A percentile compares a stretch with the other conserved stretches of the same genome.
These are phyloP conservation scores for Montipora capricornis DNA, from an alignment of 64 coral and sea anemone genomes.

Conservation along the genomic window DNA sequence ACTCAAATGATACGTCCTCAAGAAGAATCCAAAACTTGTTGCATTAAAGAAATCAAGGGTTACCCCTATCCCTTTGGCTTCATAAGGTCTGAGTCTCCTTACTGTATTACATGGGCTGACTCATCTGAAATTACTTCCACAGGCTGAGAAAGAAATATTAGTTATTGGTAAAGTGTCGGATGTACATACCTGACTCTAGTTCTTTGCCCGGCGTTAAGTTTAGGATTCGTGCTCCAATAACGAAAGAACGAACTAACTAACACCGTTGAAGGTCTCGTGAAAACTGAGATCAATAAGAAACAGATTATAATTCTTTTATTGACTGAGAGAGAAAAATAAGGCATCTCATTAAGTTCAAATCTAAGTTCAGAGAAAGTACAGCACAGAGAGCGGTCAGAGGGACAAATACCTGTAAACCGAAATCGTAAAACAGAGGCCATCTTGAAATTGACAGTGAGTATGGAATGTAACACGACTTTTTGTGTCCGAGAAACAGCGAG, in stretches of 20 bases:
- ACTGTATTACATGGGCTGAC: too few relatives aligned
- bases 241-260: constrained; percentile 15
- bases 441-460: background rate
- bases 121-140: too few relatives aligned
- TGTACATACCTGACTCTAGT: constrained; percentile 79
- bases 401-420: background rate
- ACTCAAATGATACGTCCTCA: too few relatives aligned
- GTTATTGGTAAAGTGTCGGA: background rate
- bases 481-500: background rate
- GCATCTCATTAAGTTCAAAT: too few relatives aligned
- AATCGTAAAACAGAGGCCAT: constrained; percentile 10
- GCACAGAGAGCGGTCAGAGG: too few relatives aligned
- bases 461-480: background rate
- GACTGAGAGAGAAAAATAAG: too few relatives aligned
- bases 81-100: too few relatives aligned
- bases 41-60: too few relatives aligned
- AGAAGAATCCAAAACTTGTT: too few relatives aligned
- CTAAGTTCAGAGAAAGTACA: background rate
- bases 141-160: too few relatives aligned
- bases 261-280: background rate
- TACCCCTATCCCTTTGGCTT: too few relatives aligned
- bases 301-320: too few relatives aligned
- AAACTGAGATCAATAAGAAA: background rate
- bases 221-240: constrained; percentile 8
- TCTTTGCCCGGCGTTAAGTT: constrained; percentile 79